These are phyloP conservation scores for Tiphia femorata DNA, from an alignment of 2,888 invertebrate species.

Conservation along the genomic window DNA sequence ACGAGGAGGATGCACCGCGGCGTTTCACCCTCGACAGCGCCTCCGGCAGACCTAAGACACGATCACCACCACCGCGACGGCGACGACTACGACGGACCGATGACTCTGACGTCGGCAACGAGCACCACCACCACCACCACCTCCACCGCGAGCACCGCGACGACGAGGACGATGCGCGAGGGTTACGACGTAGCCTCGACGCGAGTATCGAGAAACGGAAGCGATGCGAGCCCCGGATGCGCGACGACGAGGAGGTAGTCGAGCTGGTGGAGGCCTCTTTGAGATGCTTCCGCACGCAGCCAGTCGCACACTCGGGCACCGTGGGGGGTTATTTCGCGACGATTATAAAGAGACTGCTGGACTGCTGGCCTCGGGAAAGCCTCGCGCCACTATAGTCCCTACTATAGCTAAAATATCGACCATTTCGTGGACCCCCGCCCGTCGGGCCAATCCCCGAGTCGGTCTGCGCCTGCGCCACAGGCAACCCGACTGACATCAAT, in stretches of 20 bases:
- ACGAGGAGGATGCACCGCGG: constrained; percentile 4
- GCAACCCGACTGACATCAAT: constrained; percentile 55
- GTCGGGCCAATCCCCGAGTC: constrained; percentile 37
- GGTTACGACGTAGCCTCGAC: background rate
- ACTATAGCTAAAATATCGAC: constrained; percentile 66
- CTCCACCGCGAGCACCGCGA: too few species aligned
- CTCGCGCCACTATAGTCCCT: constrained; percentile 63
- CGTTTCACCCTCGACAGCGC: too few species aligned
- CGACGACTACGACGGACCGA: too few species aligned
- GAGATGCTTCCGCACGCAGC: background rate
- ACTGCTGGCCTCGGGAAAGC: constrained; percentile 48
- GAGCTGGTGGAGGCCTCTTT: too few species aligned
- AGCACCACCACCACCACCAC: too few species aligned
- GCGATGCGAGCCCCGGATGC: too few species aligned
- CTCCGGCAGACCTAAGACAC: too few species aligned
- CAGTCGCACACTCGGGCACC: constrained; percentile 8
- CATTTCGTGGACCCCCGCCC: constrained; percentile 64
- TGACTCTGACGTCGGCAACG: too few species aligned
- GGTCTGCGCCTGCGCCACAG: constrained; percentile 55
- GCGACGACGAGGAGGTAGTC: too few species aligned
- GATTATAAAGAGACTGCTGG: constrained; percentile 42
- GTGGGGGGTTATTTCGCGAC: constrained; percentile 35
- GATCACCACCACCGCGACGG: too few species aligned
- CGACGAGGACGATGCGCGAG: background rate
- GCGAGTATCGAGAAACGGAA: too few species aligned